A percentile compares a stretch with the other conserved stretches of the same genome.
Conservation (phyloP, 2,888 invertebrate species). For the Macrophya annulata region DNA sequence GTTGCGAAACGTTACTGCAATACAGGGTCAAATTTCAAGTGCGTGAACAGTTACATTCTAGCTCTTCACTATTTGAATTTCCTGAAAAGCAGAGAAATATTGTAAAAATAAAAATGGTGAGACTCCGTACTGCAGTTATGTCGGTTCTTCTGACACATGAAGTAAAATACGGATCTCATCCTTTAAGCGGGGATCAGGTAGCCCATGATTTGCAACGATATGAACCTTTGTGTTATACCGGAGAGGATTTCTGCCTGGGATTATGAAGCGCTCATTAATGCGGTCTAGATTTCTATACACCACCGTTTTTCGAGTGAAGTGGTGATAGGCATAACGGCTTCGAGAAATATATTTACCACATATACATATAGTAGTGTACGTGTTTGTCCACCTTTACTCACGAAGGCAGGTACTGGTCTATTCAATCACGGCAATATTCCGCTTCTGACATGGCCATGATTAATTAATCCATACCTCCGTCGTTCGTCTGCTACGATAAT, state of each 20-base stretch:
- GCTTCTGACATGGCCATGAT: slow-evolving; percentile 34
- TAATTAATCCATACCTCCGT: slow-evolving; percentile 45
- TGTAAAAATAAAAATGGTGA: neutral
- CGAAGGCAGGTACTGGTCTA: slow-evolving; percentile 9
- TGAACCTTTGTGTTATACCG: slow-evolving; percentile 27
- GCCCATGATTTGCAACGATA: slow-evolving; percentile 25
- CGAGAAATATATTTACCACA: neutral
- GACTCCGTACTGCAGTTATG: neutral
- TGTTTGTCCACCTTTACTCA: neutral
- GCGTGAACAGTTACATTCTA: slow-evolving; percentile 11
- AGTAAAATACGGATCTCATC: slow-evolving; percentile 12
- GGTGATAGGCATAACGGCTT: slow-evolving; percentile 20
- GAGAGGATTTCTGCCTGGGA: slow-evolving; percentile 1
- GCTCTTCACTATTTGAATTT: neutral
- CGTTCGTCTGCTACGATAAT: slow-evolving; percentile 42
- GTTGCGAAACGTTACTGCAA: neutral
- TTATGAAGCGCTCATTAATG: slow-evolving; percentile 42
- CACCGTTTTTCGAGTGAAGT: slow-evolving; percentile 26
- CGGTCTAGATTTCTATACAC: slow-evolving; percentile 43
- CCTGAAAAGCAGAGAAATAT: neutral
- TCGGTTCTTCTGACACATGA: neutral
- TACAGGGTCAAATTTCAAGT: neutral
- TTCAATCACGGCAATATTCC: slow-evolving; percentile 42
- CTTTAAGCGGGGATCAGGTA: slow-evolving; percentile 8
- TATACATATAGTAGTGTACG: neutral